Conservation (phyloP, 2,113 vertebrate genomes). For the Micromys minutus region DNA sequence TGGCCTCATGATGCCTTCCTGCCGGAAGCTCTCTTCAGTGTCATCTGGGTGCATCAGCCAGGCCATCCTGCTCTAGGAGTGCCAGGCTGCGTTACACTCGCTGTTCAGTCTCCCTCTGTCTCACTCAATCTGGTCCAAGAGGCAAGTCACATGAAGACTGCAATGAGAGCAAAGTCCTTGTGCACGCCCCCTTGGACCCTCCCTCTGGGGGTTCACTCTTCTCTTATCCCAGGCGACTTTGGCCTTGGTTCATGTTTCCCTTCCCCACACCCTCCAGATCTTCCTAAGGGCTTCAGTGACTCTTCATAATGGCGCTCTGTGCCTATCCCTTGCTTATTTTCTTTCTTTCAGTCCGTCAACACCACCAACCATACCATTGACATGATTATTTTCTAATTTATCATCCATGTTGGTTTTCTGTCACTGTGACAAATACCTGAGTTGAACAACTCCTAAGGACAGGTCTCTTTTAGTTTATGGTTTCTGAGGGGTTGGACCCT, state of each 20-base stretch:
- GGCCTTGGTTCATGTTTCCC: no score
- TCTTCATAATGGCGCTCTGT: background rate
- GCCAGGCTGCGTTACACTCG: no score
- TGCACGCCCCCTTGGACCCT: background rate
- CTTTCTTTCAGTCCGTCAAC: background rate
- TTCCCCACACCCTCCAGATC: accelerated
- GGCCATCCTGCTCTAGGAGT: background rate
- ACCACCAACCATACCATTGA: no score
- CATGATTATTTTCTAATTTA: background rate
- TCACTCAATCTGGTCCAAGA: background rate
- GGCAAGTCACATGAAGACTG: background rate
- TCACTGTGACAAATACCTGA: background rate
- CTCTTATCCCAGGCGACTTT: background rate
- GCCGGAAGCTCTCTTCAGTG: accelerated
- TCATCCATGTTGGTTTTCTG: background rate
- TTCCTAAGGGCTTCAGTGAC: background rate
- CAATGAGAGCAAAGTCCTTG: background rate
- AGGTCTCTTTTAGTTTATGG: background rate
- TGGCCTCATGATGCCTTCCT: background rate
- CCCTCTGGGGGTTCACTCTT: background rate
- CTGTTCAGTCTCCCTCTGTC: no score
- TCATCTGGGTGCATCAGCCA: background rate
- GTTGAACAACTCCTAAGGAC: background rate
- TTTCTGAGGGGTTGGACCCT: background rate
- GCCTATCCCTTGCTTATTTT: background rate